Base-by-base conservation (phyloP, 2,797 vertebrate species). In the Lutjanus campechanus region DNA sequence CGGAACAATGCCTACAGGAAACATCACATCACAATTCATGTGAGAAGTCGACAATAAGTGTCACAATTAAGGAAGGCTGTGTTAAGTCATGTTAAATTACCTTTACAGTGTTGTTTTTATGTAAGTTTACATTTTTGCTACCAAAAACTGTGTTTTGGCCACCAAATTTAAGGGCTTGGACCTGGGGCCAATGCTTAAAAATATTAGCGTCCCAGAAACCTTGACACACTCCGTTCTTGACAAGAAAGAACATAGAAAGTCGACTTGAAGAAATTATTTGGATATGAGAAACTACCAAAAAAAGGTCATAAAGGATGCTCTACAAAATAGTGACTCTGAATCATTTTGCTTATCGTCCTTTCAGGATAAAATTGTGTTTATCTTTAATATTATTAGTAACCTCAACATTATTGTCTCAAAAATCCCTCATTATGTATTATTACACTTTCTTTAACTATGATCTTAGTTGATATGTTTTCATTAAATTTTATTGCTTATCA, bases 241-340 rank as follows among this genome's bases (percentile, higher is more conserved):
- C n/a, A 8, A 10, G n/a, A n/a, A 20, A 53, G 8, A 53, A n/a
- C 11, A 29, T 16, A 15, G 15, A 29, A 58, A 58, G 13, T 16
- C 2, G 1, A 29, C 29, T 36, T 29, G 25, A 56, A 58, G 56
- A 15, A 5, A 58, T 16, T 17, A 58, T 41, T 60, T 13, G 19
- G 11, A 43, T 13, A 20, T 1, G 9, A 29, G 2, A 29, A 29
- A 16, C 22, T 29, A 16, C 6, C 8, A 5, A 11, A 55, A 55
- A 16, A 8, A 17, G 56, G 16, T 17, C 15, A 1, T 16, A 55
- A n/a, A 40, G 29, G 36, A 9, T 25, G 16, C 15, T 25, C 2
- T 11, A 47, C 44, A 22, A 63, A 65, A 59, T 78, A 66, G 43
- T 53, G 10, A 43, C 16, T 47, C 10, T 71, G 68, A 6, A 25